A percentile compares a stretch with the other conserved stretches of the same genome.
Conservation (phyloP, 1,140 invertebrate genomes). For the Hermetia illucens region DNA sequence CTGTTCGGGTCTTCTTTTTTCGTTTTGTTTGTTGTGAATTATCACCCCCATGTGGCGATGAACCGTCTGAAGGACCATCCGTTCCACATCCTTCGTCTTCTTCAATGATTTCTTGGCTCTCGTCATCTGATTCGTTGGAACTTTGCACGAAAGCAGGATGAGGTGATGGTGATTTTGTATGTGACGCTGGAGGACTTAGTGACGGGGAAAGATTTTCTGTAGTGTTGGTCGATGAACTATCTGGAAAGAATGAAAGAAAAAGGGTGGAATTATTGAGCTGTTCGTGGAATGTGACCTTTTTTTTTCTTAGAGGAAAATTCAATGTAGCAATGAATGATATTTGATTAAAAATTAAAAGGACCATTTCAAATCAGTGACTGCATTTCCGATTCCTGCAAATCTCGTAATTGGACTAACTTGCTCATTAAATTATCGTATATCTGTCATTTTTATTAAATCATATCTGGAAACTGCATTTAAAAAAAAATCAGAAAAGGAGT, state of each 20-base stretch:
- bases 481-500: too few species aligned
- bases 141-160: constrained; percentile 29
- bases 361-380: too few species aligned
- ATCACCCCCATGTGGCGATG: constrained; percentile 33
- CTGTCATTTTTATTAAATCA: too few species aligned
- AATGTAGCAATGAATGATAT: too few species aligned
- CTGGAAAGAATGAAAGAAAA: constrained; percentile 37
- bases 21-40: constrained; percentile 41
- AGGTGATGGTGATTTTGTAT: constrained; percentile 15
- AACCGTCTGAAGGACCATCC: constrained; percentile 35
- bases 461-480: too few species aligned
- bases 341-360: too few species aligned
- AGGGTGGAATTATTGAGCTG: too few species aligned
- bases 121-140: constrained; percentile 48
- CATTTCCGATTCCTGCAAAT: too few species aligned
- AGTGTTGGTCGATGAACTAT: constrained; percentile 44
- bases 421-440: too few species aligned
- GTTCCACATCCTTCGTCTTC: constrained; percentile 43
- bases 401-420: too few species aligned
- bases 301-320: too few species aligned
- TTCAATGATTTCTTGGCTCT: constrained; percentile 40
- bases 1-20: constrained; percentile 97
- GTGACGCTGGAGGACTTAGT: constrained; percentile 6
- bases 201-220: constrained; percentile 30
- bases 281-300: too few species aligned